Percentiles rank a stretch among this genome's conserved stretches.
Evolutionary conservation across 2,797 vertebrate genomes (phyloP).

Genomic region (Rhynchonycteris naso): DNA sequence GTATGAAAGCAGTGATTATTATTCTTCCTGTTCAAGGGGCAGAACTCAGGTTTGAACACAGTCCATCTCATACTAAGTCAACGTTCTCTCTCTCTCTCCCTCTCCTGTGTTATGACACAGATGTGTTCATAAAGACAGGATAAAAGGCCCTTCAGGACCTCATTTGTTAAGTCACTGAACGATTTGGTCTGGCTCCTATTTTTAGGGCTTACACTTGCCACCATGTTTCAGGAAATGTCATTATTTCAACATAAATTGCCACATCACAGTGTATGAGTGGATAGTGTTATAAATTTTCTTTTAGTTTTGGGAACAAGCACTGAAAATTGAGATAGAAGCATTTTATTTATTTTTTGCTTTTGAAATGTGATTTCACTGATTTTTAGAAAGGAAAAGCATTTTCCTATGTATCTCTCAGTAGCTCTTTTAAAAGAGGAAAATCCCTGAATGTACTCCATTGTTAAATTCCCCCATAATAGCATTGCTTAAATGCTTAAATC

Average conservation of each 20-base stretch:
- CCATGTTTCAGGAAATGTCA: not conserved
- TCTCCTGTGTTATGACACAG: not conserved
- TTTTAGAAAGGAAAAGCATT: constrained; percentile 3
- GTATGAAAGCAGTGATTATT: not conserved
- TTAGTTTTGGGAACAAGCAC: constrained; percentile 13
- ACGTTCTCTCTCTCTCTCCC: not conserved
- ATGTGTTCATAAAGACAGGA: not conserved
- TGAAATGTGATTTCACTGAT: not conserved
- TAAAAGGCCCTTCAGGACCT: not conserved
- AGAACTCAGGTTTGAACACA: not conserved
- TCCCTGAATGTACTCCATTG: not conserved
- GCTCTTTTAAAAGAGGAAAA: constrained; percentile 27
- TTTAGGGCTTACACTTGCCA: not conserved
- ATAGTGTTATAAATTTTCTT: not conserved
- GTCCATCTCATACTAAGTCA: not conserved
- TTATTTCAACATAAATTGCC: not conserved
- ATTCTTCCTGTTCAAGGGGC: not conserved
- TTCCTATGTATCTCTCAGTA: not conserved
- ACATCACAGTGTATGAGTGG: not conserved
- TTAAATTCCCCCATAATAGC: constrained; percentile 17
- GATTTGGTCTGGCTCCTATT: not conserved
- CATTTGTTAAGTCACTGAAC: not conserved
- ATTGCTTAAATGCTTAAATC: not conserved
- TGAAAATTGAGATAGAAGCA: not conserved
- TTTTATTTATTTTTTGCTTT: not conserved